These are phyloP conservation scores for Chelonus insularis DNA, from an alignment of 1,140 invertebrate species.

Conservation along the genomic window DNA sequence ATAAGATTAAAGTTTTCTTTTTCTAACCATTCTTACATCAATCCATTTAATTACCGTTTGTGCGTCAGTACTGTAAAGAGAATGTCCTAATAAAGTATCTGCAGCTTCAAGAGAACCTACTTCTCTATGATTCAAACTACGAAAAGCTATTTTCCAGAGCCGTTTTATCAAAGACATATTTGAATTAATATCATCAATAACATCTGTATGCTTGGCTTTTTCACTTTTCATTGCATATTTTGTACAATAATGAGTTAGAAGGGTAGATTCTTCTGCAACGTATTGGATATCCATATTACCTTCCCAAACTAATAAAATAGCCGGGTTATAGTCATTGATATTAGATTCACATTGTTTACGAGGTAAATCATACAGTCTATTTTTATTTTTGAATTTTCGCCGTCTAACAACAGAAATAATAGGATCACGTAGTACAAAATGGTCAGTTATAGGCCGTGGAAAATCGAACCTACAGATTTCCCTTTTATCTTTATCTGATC, in stretches of 20 bases:
- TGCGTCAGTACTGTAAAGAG: constrained; percentile 34
- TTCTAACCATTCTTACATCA: constrained; percentile 33
- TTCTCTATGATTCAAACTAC: constrained; percentile 32
- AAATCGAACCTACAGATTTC: constrained; percentile 37
- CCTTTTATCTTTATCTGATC: constrained; percentile 35
- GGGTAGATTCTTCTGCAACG: constrained; percentile 29
- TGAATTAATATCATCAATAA: constrained; percentile 2
- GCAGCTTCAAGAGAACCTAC: constrained; percentile 35
- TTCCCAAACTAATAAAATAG: neutral
- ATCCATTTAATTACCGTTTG: constrained; percentile 37
- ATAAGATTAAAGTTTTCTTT: constrained; percentile 29
- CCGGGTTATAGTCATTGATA: constrained; percentile 35
- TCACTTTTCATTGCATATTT: constrained; percentile 37
- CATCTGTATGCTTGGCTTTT: constrained; percentile 28
- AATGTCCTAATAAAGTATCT: constrained; percentile 33
- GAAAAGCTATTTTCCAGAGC: constrained; percentile 33
- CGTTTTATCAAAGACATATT: neutral
- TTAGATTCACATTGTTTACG: constrained; percentile 27
- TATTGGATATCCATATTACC: constrained; percentile 37
- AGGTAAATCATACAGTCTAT: constrained; percentile 40
- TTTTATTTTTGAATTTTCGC: constrained; percentile 35
- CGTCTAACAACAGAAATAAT: constrained; percentile 33
- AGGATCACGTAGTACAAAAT: constrained; percentile 34
- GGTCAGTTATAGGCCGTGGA: constrained; percentile 29
- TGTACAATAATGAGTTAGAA: constrained; percentile 32